Evolutionary conservation across 1,140 invertebrate species (phyloP), one percentile per base, ranked within the genome.

Genomic region (Solenopsis fugax): DNA sequence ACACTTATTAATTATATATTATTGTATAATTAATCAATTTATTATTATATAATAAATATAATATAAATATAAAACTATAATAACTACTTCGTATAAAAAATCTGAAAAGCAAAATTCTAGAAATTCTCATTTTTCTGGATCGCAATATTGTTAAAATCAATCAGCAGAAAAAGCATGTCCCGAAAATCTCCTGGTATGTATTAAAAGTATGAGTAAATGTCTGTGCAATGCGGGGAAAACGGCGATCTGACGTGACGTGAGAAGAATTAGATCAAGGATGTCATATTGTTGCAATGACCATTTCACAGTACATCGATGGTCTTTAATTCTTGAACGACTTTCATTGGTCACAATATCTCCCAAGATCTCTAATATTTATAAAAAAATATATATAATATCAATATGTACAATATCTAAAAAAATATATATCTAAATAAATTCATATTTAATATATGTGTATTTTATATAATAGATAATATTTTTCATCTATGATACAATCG

Each of bases 231-330:
- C 64, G 34, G 48, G 4, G 75, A 77, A 41, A 64, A 78, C 24
- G 45, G 10, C n/a, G 10, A 24, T 34, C 2, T 29, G 60, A 80
- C 29, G 18, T 60, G 56, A 45, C 77, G 13, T 13, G 48, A 41
- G n/a, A 21, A 80, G 12, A 80, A 69, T 80, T 69, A 41, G 77
- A 69, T 56, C 62, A 69, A 80, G 77, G 64, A 13, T 69, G 9
- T 13, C 9, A 7, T 52, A 45, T 69, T 12, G n/a, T 29, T 62
- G 16, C 1, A 45, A 4, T 29, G 4, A 77, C 21, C 2, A 45
- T 7, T 60, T 18, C 13, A 6, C 3, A 0, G 0, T 34, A 50
- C 21, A 65, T 50, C n/a, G 2, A n/a, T n/a, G n/a, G n/a, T 45
- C n/a, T 54, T 80, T 41, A 56, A 9, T 24, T 54, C n/a, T 16